phyloP scores from a whole-genome alignment of 2,888 invertebrate genomes.

The Galerucella pusilla region DNA sequence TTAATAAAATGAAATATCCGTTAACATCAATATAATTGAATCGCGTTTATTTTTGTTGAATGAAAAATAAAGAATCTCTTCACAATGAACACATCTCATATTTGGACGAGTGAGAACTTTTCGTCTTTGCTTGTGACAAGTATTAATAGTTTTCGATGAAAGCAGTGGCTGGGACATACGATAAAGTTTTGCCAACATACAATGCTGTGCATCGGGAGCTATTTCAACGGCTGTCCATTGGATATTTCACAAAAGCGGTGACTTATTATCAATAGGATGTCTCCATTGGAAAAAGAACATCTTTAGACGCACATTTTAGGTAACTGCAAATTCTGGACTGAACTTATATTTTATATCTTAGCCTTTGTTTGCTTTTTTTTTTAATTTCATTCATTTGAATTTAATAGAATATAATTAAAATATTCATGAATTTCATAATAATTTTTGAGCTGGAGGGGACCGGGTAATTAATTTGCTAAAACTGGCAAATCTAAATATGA shows the following conservation, averaged over 20 bases:
- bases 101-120: neutral
- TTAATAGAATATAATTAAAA: no score
- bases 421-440: no score
- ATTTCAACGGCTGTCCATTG: neutral
- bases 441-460: no score
- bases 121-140: neutral
- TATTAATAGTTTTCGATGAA: constrained; percentile 4
- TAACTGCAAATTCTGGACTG: neutral
- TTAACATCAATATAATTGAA: no score
- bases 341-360: no score
- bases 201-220: neutral
- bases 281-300: neutral
- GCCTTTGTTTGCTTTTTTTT: no score
- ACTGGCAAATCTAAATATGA: no score
- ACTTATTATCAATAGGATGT: neutral
- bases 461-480: no score
- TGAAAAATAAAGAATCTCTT: neutral
- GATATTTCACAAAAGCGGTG: neutral
- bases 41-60: no score
- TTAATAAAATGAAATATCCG: no score
- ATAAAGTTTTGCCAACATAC: neutral
- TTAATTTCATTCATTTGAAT: no score
- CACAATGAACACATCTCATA: neutral
- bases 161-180: neutral
- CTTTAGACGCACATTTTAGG: neutral